phyloP scores from a whole-genome alignment of 2,113 vertebrate species.

The Silurus meridionalis region DNA sequence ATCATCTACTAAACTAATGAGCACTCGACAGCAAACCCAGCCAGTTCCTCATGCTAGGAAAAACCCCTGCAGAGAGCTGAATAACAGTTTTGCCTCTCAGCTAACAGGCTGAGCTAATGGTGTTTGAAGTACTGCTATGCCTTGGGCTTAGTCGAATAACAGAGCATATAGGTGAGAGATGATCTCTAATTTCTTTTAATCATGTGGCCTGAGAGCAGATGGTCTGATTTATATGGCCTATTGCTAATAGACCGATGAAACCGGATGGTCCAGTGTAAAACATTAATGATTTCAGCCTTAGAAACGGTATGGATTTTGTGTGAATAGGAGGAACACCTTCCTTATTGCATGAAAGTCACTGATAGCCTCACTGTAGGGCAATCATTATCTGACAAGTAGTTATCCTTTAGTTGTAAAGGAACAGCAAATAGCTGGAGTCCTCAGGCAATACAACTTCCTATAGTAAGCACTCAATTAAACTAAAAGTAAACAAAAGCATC shows the following conservation, averaged over 20 bases:
- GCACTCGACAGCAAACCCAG: conserved; percentile 17
- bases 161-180: not conserved
- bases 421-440: not conserved
- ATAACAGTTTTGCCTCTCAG: conserved; percentile 29
- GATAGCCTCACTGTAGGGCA: not conserved
- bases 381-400: conserved; percentile 9
- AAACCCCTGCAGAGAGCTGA: conserved; percentile 28
- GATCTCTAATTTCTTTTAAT: not conserved
- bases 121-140: conserved; percentile 6
- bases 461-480: not conserved
- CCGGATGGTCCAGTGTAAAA: not conserved
- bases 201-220: not conserved
- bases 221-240: not conserved
- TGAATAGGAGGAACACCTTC: not conserved
- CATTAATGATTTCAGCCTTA: not conserved
- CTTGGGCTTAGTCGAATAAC: not conserved
- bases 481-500: not conserved
- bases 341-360: conserved; percentile 2
- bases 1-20: not conserved
- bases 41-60: not conserved
- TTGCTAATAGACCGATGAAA: not conserved
- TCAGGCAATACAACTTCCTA: not conserved
- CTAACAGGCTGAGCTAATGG: conserved; percentile 18
- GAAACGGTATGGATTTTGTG: not conserved
- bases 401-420: not conserved